These are phyloP conservation scores for Dromococcyx pavoninus DNA, from an alignment of 2,797 vertebrate species.

Conservation along the genomic window DNA sequence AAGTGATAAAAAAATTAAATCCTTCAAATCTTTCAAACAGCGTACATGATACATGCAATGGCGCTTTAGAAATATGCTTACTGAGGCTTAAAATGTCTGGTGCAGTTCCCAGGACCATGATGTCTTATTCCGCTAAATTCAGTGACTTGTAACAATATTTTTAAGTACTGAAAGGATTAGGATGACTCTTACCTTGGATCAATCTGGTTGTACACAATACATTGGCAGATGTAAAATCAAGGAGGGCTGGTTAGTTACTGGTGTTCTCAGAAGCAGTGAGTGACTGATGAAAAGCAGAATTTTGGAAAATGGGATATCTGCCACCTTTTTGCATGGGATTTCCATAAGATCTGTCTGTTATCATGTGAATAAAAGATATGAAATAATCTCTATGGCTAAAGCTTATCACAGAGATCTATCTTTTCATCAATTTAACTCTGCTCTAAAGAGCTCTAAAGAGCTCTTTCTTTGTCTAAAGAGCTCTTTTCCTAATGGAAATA, in stretches of 20 bases:
- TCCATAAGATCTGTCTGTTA: not conserved
- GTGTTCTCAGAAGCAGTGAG: not conserved
- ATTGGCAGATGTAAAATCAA: not conserved
- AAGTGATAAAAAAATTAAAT: not conserved
- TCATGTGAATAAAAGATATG: not conserved
- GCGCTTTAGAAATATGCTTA: not conserved
- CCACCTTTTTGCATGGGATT: not conserved
- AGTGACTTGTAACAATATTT: not conserved
- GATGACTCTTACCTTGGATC: not conserved
- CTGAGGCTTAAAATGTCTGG: not conserved
- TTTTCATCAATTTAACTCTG: not conserved
- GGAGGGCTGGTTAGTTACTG: not conserved
- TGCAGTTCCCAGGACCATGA: not conserved
- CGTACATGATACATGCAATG: accelerated
- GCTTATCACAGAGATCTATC: not conserved
- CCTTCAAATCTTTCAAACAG: not conserved
- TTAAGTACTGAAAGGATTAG: not conserved
- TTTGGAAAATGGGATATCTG: not conserved
- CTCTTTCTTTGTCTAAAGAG: not conserved
- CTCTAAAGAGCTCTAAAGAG: not conserved
- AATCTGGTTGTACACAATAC: not conserved
- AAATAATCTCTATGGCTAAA: not conserved
- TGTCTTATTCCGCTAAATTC: not conserved
- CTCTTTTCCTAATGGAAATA: not conserved
- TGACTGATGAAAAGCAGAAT: not conserved